Conservation (phyloP, 2,113 vertebrate genomes). For the Triplophysa rosa region DNA sequence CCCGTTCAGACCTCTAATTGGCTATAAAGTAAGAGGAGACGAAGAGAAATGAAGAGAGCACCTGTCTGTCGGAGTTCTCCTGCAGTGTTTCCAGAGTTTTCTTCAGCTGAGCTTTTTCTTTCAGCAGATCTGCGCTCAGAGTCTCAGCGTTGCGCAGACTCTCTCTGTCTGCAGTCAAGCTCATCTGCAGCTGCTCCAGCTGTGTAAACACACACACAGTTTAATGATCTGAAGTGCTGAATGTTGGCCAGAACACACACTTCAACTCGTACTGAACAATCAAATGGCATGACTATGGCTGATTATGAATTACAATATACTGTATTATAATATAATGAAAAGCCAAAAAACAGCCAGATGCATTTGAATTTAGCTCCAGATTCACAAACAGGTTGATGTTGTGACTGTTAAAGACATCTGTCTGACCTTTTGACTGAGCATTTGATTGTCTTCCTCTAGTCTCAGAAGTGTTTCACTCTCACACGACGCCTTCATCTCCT, state of each 20-base stretch:
- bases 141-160: slow-evolving; percentile 85
- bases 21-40: no score
- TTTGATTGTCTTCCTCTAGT: slow-evolving; percentile 89
- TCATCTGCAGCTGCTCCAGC: slow-evolving; percentile 86
- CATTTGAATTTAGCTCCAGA: no score
- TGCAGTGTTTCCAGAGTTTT: slow-evolving; percentile 88
- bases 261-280: no score
- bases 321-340: no score
- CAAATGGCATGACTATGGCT: no score
- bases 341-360: no score
- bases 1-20: no score
- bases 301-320: no score
- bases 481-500: slow-evolving; percentile 81
- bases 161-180: slow-evolving; percentile 84
- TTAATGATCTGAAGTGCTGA: not conserved
- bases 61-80: slow-evolving; percentile 96
- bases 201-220: slow-evolving; percentile 61
- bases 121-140: slow-evolving; percentile 91
- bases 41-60: slow-evolving; percentile 48
- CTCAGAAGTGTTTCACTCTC: slow-evolving; percentile 78
- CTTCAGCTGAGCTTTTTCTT: slow-evolving; percentile 94
- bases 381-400: no score
- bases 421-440: slow-evolving; percentile 84
- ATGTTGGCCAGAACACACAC: not conserved
- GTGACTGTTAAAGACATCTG: not conserved